phyloP scores from a whole-genome alignment of 2,113 vertebrate species.

The Anthoscopus minutus region DNA sequence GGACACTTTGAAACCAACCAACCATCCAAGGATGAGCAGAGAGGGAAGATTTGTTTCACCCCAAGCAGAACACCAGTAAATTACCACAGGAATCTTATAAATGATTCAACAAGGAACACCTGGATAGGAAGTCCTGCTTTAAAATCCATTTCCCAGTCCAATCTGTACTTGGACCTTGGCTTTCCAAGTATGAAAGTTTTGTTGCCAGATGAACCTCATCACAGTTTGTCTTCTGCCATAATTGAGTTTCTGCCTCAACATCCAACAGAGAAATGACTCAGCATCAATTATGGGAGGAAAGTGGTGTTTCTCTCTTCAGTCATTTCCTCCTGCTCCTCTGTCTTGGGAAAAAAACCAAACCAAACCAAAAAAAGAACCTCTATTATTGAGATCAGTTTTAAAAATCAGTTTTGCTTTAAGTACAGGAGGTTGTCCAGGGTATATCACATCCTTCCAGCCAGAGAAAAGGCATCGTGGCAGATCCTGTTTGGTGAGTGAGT shows the following conservation, averaged over 20 bases:
- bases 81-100: background rate
- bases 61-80: background rate
- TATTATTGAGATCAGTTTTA: background rate
- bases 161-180: background rate
- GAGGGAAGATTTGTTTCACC: background rate
- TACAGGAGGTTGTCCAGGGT: background rate
- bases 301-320: background rate
- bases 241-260: slow-evolving; percentile 22
- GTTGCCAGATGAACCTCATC: background rate
- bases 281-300: background rate
- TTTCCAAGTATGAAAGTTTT: background rate
- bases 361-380: background rate
- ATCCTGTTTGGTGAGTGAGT: background rate
- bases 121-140: background rate
- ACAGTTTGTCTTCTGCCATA: background rate
- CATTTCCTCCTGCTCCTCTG: background rate
- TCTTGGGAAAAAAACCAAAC: background rate
- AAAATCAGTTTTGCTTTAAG: background rate
- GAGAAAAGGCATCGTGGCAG: background rate
- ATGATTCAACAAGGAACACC: background rate
- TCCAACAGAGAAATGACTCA: slow-evolving; percentile 1
- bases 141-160: background rate
- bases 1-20: background rate
- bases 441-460: background rate
- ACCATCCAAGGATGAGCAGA: background rate